Evolutionary conservation across 1,140 invertebrate species (phyloP).

Genomic region (Meloidogyne floridensis): DNA sequence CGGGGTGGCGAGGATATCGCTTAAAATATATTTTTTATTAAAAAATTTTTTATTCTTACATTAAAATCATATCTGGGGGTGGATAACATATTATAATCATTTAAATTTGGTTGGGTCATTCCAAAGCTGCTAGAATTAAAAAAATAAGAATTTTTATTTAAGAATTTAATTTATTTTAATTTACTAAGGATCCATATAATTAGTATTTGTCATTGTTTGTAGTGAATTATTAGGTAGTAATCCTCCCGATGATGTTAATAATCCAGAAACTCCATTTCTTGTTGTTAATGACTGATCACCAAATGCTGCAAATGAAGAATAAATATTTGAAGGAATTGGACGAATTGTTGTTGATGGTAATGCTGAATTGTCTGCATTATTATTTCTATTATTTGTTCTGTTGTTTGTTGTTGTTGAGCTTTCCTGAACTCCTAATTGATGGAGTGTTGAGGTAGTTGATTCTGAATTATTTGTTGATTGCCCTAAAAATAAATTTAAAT

Average conservation of each 20-base stretch:
- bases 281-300: not conserved
- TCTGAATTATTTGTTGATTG: not conserved
- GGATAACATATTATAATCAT: conserved; percentile 19
- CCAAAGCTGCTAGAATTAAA: conserved; percentile 6
- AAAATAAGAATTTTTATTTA: not conserved
- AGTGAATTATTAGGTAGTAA: not conserved
- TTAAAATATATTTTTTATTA: no score
- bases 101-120: conserved; percentile 7
- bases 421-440: not conserved
- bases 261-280: not conserved
- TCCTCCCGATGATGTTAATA: not conserved
- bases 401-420: not conserved
- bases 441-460: not conserved
- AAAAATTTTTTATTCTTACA: not conserved
- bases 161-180: not conserved
- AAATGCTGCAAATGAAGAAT: not conserved
- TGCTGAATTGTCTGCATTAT: conserved; percentile 9
- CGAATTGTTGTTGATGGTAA: not conserved
- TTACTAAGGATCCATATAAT: conserved; percentile 31
- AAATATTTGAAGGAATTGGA: not conserved
- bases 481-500: not conserved
- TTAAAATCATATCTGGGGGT: conserved; percentile 17
- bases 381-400: conserved; percentile 1
- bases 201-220: conserved; percentile 13
- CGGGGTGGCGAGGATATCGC: no score